Conservation (phyloP, 2,888 invertebrate species). For the Oligia strigilis region DNA sequence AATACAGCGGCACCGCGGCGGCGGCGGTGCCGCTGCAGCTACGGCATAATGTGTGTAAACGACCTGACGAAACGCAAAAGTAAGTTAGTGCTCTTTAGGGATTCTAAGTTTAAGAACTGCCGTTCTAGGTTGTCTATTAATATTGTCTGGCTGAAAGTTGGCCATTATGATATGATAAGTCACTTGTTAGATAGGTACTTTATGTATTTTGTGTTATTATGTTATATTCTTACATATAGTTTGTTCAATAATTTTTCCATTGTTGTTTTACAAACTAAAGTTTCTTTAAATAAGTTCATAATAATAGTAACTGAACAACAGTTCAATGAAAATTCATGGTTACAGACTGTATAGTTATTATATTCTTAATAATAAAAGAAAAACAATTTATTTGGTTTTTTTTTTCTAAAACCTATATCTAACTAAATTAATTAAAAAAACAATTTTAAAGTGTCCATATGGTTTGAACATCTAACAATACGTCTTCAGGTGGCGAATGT, state of each 20-base stretch:
- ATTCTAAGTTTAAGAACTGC: neutral
- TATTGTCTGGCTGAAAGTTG: neutral
- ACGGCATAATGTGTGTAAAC: no score
- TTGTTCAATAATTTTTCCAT: conserved; percentile 13
- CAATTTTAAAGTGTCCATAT: conserved; percentile 92
- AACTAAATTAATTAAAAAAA: conserved; percentile 2
- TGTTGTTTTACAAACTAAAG: neutral
- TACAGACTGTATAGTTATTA: conserved; percentile 18
- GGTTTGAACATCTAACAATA: conserved; percentile 92
- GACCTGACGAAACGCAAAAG: neutral
- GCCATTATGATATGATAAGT: neutral
- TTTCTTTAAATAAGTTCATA: neutral
- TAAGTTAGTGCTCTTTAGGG: neutral
- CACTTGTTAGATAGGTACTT: conserved; percentile 7
- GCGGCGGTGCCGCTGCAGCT: no score
- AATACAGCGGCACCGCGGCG: no score
- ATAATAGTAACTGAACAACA: neutral
- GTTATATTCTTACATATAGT: conserved; percentile 26
- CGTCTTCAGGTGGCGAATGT: conserved; percentile 91
- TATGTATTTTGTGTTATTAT: conserved; percentile 13
- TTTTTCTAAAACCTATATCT: conserved; percentile 35
- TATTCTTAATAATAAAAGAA: conserved; percentile 46
- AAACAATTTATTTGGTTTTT: conserved; percentile 42
- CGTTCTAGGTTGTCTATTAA: neutral
- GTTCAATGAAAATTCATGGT: conserved; percentile 21